Percentiles rank a stretch among this genome's conserved stretches.
Evolutionary conservation across 2,888 invertebrate genomes (phyloP).

Genomic region (Andrena camellia): DNA sequence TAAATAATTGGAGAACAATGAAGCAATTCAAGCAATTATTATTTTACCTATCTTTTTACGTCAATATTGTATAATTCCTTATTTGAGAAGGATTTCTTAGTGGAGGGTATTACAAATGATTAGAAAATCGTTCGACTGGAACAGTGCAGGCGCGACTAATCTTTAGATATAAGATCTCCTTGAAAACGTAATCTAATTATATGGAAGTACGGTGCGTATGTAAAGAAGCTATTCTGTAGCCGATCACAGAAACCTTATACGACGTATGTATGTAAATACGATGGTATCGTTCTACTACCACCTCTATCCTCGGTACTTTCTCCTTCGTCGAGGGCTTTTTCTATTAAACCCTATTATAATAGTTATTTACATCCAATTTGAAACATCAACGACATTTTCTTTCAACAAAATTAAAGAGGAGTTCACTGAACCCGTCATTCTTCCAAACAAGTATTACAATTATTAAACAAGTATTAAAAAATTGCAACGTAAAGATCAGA

Average conservation of each 20-base stretch:
- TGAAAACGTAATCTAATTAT: constrained; percentile 40
- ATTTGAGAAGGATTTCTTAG: background rate
- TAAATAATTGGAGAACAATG: too few species aligned
- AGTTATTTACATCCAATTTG: too few species aligned
- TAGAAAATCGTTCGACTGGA: background rate
- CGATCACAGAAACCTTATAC: constrained; percentile 31
- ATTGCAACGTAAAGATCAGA: too few species aligned
- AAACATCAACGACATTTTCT: background rate
- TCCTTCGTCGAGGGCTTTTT: background rate
- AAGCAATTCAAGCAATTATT: too few species aligned
- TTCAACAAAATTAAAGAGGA: background rate
- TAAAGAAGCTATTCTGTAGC: background rate
- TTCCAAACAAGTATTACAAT: background rate
- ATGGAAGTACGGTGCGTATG: background rate
- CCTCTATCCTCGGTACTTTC: background rate
- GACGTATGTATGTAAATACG: constrained; percentile 25
- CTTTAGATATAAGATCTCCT: background rate
- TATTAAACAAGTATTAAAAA: too few species aligned
- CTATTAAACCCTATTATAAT: background rate
- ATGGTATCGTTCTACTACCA: background rate
- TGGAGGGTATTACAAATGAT: background rate
- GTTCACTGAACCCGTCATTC: background rate
- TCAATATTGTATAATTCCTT: too few species aligned
- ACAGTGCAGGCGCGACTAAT: background rate
- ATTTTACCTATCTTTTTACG: too few species aligned